phyloP scores from a whole-genome alignment of 2,888 invertebrate genomes.

The Germaria angustata region DNA sequence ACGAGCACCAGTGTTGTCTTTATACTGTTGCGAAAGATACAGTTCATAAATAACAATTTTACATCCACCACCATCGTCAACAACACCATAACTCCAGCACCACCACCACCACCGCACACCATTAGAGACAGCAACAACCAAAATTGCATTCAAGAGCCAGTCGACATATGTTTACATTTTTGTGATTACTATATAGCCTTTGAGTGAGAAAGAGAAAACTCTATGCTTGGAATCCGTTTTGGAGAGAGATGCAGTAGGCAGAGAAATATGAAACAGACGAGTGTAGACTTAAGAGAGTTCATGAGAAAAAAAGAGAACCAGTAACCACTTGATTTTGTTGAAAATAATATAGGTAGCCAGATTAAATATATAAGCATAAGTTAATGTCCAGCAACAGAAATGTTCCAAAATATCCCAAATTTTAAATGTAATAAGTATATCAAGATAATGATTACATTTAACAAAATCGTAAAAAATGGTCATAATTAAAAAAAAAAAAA shows the following conservation, averaged over 20 bases:
- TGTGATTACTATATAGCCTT: neutral
- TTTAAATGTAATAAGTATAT: no score
- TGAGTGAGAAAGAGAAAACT: slow-evolving; percentile 32
- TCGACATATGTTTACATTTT: slow-evolving; percentile 58
- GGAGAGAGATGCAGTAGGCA: slow-evolving; percentile 19
- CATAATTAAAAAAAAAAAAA: no score
- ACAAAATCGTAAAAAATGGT: no score
- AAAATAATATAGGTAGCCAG: neutral
- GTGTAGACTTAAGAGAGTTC: slow-evolving; percentile 24
- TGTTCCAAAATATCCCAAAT: neutral
- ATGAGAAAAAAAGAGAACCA: neutral
- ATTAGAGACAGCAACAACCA: slow-evolving; percentile 29
- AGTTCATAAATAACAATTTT: slow-evolving; percentile 9
- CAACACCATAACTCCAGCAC: slow-evolving; percentile 28
- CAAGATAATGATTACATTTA: no score
- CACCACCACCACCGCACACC: slow-evolving; percentile 17
- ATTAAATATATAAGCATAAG: neutral
- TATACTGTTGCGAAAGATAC: slow-evolving; percentile 45
- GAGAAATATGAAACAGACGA: slow-evolving; percentile 11
- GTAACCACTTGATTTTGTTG: neutral
- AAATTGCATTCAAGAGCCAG: slow-evolving; percentile 29
- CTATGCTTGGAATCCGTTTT: slow-evolving; percentile 49
- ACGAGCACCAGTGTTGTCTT: slow-evolving; percentile 8
- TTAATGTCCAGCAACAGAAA: neutral
- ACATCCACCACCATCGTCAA: slow-evolving; percentile 3